phyloP scores from a whole-genome alignment of 2,113 vertebrate species.

The Salvelinus fontinalis region DNA sequence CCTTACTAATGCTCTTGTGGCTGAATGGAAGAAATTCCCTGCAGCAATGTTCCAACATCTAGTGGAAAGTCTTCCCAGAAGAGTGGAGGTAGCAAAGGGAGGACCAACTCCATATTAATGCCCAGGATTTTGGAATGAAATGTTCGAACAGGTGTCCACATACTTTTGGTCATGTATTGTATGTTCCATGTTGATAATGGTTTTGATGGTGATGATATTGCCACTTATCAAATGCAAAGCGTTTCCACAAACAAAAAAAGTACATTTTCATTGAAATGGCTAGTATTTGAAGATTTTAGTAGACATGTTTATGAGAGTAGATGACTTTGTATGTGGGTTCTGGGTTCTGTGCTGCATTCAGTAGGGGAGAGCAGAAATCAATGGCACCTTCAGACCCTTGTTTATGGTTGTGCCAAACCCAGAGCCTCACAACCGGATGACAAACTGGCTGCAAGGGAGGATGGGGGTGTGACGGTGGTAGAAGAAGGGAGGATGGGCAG shows the following conservation, averaged over 20 bases:
- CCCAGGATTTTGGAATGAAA: no score
- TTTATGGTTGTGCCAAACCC: conserved; percentile 72
- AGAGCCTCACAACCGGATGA: conserved; percentile 38
- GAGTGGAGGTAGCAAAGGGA: no score
- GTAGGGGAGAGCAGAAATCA: conserved; percentile 58
- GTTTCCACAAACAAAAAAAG: background rate
- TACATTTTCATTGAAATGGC: background rate
- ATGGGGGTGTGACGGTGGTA: conserved; percentile 10
- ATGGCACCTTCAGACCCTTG: conserved; percentile 64
- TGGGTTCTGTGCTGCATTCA: conserved; percentile 34
- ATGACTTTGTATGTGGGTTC: background rate
- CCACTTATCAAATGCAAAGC: no score
- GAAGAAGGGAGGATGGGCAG: conserved; percentile 25
- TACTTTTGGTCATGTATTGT: no score
- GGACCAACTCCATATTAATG: no score
- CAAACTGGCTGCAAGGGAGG: conserved; percentile 32
- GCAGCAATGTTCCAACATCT: no score
- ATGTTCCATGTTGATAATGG: no score
- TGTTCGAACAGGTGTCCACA: no score
- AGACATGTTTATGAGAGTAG: background rate
- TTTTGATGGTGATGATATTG: no score
- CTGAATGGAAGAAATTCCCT: no score
- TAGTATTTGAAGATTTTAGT: background rate
- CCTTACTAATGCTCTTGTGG: no score
- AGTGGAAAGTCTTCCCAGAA: no score